Evolutionary conservation across 1,140 invertebrate species (phyloP), one percentile per base, ranked within the genome.

Genomic region (Aleiodes sp.): DNA sequence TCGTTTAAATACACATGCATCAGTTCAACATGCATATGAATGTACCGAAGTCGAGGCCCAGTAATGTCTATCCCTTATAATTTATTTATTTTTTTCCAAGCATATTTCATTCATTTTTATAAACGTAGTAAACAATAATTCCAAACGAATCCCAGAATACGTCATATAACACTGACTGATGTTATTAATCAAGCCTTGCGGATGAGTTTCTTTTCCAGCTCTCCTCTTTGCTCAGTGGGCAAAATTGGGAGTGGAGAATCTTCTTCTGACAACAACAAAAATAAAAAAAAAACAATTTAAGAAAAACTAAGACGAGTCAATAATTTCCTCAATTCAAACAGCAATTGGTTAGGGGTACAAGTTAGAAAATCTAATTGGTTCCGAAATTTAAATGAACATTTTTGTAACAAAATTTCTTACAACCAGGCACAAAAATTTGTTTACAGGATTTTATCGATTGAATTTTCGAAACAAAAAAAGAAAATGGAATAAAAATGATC

Each of bases 161-260:
- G 46, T 73, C 68, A 64, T 35, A 39, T 74, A 69, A 68, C 73
- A 70, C 61, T 72, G 57, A 46, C 60, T 65, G 68, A 70, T 75
- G 61, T 43, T 76, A 83, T 81, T 84, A 79, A 84, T 79, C 77
- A 80, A 76, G 73, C 84, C 83, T 80, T 82, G 82, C 78, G 84
- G 82, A 84, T 85, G 82, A 84, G 81, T 85, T 86, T 88, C 88
- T 87, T 89, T 90, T 92, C 90, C 92, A 92, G 91, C 90, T 93
- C 92, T 93, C 92, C 92, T 93, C 92, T 93, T 93, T 93, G 92
- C 92, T 92, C 89, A 88, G 88, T 84, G 87, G 88, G 88, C 88
- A 89, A 90, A 90, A 89, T 88, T 89, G 88, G 88, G 88, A 88
- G 85, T 87, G 85, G 84, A 86, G 82, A 86, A 85, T 75, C 80